Base-by-base conservation (phyloP, 2,888 invertebrate species). In the Neoaliturus tenellus region DNA sequence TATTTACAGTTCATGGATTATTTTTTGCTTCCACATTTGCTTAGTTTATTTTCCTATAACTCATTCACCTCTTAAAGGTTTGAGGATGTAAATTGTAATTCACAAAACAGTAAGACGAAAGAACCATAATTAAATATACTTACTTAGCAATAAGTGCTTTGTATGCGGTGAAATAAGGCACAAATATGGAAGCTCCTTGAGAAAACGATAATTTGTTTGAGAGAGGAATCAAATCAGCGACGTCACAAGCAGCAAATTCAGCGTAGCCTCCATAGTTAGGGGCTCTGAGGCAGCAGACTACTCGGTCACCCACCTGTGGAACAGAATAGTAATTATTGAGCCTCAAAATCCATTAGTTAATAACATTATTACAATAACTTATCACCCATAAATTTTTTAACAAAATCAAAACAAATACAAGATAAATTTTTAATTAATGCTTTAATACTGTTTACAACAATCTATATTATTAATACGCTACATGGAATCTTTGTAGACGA, bases 101-200 rank as follows among this genome's bases (percentile, higher is more conserved):
- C n/a, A n/a, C n/a, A n/a, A n/a, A n/a, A n/a, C n/a, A n/a, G n/a
- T n/a, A n/a, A n/a, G n/a, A n/a, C n/a, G n/a, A n/a, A n/a, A n/a
- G n/a, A n/a, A n/a, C n/a, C n/a, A n/a, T n/a, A n/a, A n/a, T n/a
- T n/a, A n/a, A n/a, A n/a, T n/a, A n/a, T n/a, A n/a, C n/a, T n/a
- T 89, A 92, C 92, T 90, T 90, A 55, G 89, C 87, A 83, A 92
- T 88, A 2, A 93, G 88, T 1, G 93, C 92, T 85, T 92, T 89
- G 88, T 92, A 92, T 0, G 93, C 93, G 17, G 93, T 93, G 88
- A 92, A 92, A 88, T 92, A 93, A 0, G 93, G 92, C 3, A 92
- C 89, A 28, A 92, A 93, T 14, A 93, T 85, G 17, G 90, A 90
- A n/a, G 93, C 92, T 39, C 93, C 93, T 88, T 93, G 91, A 25